Evolutionary conservation across 2,797 vertebrate genomes (phyloP), one percentile per base, ranked within the genome.

Genomic region (Allobates femoralis): DNA sequence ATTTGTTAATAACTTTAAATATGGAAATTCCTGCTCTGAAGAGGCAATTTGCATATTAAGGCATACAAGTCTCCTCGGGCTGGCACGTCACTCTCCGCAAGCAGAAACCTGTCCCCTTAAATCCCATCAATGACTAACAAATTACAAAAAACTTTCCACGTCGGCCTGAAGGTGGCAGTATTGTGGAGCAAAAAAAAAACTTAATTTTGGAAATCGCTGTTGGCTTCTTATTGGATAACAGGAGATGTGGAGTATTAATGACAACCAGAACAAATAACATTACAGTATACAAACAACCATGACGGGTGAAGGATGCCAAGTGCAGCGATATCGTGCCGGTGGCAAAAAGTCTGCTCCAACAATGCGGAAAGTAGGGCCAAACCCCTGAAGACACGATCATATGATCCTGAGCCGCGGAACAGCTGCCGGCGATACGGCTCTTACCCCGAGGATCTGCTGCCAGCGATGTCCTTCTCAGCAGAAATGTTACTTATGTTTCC

Each of bases 151-250:
- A 50, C 8, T 37, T 11, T 37, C 66, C 15, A 12, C 3, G 71
- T 50, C 41, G 16, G 21, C 71, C 71, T 74, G 37, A 74, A 50
- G 71, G 71, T 74, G 71, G 71, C 71, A 50, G 23, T 74, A n/a
- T 50, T 74, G 71, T 10, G 41, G 71, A 74, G 41, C 71, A 50
- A 46, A 74, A 50, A n/a, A n/a, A n/a, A n/a, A n/a, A n/a, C 41
- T 0, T 41, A 74, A 74, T 46, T 15, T 26, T 50, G 71, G 23
- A 74, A 74, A 50, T 26, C 12, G 14, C 37, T 26, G 41, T 50
- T 23, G 11, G 26, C 41, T n/a, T 73, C 69, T 26, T 46, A 41
- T 11, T 21, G 21, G 26, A 26, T 26, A 28, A 64, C 56, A n/a
- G 56, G 56, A 23, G 15, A 66, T 4, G 62, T 16, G 14, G 28